Conservation (phyloP, 2,797 vertebrate genomes). For the Galagoides demidoff region DNA sequence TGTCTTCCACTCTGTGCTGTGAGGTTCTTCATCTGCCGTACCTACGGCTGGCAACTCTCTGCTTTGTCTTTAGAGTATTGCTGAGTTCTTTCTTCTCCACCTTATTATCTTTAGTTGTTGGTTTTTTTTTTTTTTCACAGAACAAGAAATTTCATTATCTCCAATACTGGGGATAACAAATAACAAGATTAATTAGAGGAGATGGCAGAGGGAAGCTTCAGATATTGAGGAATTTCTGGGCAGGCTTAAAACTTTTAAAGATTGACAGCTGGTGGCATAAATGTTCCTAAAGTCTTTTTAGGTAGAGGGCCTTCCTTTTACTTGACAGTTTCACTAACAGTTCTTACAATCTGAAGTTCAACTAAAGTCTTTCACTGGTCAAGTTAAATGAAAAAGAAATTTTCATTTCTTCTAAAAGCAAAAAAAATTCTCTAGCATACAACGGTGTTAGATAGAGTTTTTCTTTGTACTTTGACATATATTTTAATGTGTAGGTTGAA, state of each 20-base stretch:
- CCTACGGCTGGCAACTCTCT: neutral
- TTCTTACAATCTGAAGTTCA: constrained; percentile 57
- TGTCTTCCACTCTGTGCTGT: neutral
- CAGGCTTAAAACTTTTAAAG: constrained; percentile 62
- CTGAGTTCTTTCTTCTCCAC: neutral
- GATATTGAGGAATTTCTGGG: constrained; percentile 53
- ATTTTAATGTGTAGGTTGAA: constrained; percentile 54
- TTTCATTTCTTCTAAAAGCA: too few species aligned
- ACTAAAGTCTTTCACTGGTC: constrained; percentile 45
- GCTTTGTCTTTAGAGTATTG: neutral
- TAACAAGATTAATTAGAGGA: constrained; percentile 74
- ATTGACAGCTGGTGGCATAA: neutral
- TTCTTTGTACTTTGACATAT: constrained; percentile 53
- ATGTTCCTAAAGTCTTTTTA: constrained; percentile 43
- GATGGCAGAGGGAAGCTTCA: constrained; percentile 19
- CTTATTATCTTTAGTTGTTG: neutral
- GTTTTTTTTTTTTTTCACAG: neutral
- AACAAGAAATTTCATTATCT: constrained; percentile 80
- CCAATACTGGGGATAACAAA: constrained; percentile 76
- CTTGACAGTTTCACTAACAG: constrained; percentile 59
- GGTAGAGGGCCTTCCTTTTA: constrained; percentile 57
- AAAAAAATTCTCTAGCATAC: constrained; percentile 55
- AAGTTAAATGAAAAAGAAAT: constrained; percentile 59
- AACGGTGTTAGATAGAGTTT: constrained; percentile 40
- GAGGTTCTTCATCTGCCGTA: neutral